Evolutionary conservation across 2,888 invertebrate species (phyloP).

Genomic region (Omphaloscelis lunosa): DNA sequence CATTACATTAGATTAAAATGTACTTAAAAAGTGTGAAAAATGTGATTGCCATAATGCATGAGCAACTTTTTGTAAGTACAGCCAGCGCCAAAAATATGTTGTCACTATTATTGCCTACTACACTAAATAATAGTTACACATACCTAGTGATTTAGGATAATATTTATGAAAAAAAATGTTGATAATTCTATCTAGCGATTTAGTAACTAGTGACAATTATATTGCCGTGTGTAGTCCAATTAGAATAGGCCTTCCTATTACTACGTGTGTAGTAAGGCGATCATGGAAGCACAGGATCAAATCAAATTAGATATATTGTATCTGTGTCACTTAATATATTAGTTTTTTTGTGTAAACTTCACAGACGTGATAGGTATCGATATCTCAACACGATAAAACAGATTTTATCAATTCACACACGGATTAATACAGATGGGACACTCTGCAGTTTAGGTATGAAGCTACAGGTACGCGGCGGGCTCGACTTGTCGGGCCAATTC

Average conservation of each 20-base stretch:
- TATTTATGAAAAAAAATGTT: neutral
- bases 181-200: slow-evolving; percentile 32
- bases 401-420: neutral
- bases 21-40: slow-evolving; percentile 56
- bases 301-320: too few relatives aligned
- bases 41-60: slow-evolving; percentile 42
- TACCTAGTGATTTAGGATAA: neutral
- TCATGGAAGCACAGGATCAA: neutral
- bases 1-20: slow-evolving; percentile 58
- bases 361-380: too few relatives aligned
- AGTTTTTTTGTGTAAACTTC: too few relatives aligned
- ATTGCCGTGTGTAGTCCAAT: slow-evolving; percentile 2
- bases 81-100: slow-evolving; percentile 41
- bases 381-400: too few relatives aligned
- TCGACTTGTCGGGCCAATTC: too few relatives aligned
- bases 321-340: too few relatives aligned
- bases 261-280: slow-evolving; percentile 19
- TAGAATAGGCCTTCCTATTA: slow-evolving; percentile 8
- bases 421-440: too few relatives aligned
- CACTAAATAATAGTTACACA: slow-evolving; percentile 3
- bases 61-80: slow-evolving; percentile 46
- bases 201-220: slow-evolving; percentile 10
- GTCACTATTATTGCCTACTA: slow-evolving; percentile 24
- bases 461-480: too few relatives aligned
- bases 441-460: too few relatives aligned